These are phyloP conservation scores for Bettongia penicillata DNA, from an alignment of 2,113 vertebrate genomes.

Conservation along the genomic window DNA sequence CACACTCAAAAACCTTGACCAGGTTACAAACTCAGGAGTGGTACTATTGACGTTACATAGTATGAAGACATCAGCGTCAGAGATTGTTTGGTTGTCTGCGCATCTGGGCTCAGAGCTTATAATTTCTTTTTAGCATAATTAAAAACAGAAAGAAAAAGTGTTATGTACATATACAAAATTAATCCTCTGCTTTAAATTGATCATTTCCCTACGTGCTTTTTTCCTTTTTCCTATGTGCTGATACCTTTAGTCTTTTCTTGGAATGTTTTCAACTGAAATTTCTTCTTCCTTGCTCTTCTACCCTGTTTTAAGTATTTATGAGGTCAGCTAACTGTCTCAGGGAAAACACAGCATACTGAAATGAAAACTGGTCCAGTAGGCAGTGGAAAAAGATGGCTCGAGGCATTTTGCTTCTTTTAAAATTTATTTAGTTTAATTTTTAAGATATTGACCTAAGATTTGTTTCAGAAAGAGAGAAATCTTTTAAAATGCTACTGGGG, in stretches of 20 bases:
- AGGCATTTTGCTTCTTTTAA: conserved; percentile 23
- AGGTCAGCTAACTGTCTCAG: conserved; percentile 12
- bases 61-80: neutral
- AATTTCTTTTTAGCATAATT: neutral
- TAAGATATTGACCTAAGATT: conserved; percentile 29
- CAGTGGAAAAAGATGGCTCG: conserved; percentile 2
- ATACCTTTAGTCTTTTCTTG: conserved; percentile 18
- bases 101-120: neutral
- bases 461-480: conserved; percentile 29
- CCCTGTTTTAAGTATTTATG: conserved; percentile 34
- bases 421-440: conserved; percentile 2
- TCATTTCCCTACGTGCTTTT: conserved; percentile 10
- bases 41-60: neutral
- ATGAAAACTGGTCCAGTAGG: neutral
- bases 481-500: neutral
- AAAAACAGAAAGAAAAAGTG: neutral
- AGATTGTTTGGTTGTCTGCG: neutral
- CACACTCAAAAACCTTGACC: neutral
- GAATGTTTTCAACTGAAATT: conserved; percentile 9
- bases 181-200: conserved; percentile 7
- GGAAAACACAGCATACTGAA: conserved; percentile 26
- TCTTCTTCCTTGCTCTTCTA: neutral
- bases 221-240: neutral
- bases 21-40: neutral
- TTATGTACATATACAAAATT: neutral